phyloP scores from a whole-genome alignment of 1,140 invertebrate species.

The Zophobas atratus region DNA sequence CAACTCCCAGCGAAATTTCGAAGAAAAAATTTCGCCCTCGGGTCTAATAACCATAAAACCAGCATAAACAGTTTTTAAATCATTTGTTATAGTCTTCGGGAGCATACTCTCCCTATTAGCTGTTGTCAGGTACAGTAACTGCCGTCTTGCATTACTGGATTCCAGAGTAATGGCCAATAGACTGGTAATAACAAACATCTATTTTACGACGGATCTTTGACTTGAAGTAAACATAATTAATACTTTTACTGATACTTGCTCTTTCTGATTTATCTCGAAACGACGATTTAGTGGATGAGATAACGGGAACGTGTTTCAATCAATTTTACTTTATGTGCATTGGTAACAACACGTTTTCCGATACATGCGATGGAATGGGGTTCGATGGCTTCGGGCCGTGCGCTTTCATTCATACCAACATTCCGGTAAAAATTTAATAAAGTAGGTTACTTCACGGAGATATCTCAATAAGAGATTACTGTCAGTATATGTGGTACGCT shows the following conservation, averaged over 20 bases:
- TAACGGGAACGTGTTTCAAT: constrained; percentile 11
- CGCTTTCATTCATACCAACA: constrained; percentile 5
- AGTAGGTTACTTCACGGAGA: not conserved
- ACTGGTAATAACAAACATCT: constrained; percentile 37
- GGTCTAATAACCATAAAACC: constrained; percentile 11
- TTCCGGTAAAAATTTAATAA: not conserved
- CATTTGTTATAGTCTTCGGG: constrained; percentile 32
- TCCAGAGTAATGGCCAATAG: constrained; percentile 36
- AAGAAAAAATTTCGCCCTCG: not conserved
- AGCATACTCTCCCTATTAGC: constrained; percentile 31
- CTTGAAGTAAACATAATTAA: constrained; percentile 36
- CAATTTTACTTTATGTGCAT: constrained; percentile 14
- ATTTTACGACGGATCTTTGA: constrained; percentile 42
- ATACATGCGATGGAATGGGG: constrained; percentile 2
- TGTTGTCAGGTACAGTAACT: constrained; percentile 34
- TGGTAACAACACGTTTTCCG: constrained; percentile 10
- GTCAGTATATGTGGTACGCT: no score
- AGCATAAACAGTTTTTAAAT: constrained; percentile 36
- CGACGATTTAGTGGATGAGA: constrained; percentile 12
- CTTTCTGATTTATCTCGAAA: constrained; percentile 32
- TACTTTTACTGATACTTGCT: constrained; percentile 38
- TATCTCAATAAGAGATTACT: no score
- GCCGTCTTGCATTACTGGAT: constrained; percentile 36
- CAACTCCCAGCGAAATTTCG: not conserved
- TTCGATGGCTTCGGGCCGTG: not conserved